Percentiles rank a stretch among this genome's conserved stretches.
phyloP scores from a whole-genome alignment of 2,797 vertebrate species.

The Ceryle rudis region DNA sequence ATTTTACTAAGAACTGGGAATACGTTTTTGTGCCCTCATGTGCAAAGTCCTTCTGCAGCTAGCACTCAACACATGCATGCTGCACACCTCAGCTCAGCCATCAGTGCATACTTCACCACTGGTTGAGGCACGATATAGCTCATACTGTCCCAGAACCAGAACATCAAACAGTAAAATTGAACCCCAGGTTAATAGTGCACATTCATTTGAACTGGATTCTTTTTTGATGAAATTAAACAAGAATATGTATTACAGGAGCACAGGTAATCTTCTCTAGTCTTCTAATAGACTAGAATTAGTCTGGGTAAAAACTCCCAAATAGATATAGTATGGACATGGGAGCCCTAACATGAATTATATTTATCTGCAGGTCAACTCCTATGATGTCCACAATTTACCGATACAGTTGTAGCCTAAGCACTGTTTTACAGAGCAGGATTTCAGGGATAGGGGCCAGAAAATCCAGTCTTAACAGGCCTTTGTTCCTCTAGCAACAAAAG shows the following conservation, averaged over 20 bases:
- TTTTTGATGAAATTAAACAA: not conserved
- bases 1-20: not conserved
- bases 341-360: not conserved
- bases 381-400: not conserved
- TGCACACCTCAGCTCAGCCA: not conserved
- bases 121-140: not conserved
- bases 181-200: not conserved
- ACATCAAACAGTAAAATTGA: not conserved
- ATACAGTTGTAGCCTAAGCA: not conserved
- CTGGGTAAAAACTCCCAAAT: not conserved
- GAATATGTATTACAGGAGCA: not conserved
- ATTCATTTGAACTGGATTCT: not conserved
- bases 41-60: not conserved
- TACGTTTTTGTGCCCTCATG: not conserved
- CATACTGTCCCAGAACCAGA: not conserved
- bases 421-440: not conserved
- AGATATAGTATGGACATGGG: not conserved
- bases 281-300: not conserved
- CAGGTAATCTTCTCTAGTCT: not conserved
- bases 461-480: not conserved
- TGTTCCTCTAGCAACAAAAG: not conserved
- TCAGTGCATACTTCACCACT: not conserved
- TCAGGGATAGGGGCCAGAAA: not conserved
- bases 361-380: not conserved
- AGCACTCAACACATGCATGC: fast-evolving